phyloP scores from a whole-genome alignment of 2,888 invertebrate species.

The Bugulina stolonifera region DNA sequence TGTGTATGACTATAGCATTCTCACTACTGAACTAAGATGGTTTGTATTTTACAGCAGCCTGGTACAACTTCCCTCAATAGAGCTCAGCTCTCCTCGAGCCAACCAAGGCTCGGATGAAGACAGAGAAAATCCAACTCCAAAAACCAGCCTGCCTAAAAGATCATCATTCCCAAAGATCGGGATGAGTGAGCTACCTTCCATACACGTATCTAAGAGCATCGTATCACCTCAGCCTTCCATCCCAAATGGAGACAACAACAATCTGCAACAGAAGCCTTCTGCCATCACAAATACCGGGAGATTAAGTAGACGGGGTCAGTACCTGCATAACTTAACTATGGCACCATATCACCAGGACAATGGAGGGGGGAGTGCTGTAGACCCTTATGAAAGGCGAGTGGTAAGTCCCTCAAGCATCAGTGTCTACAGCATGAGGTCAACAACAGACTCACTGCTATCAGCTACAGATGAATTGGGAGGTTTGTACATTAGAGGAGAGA shows the following conservation, averaged over 20 bases:
- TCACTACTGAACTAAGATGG: too few relatives aligned
- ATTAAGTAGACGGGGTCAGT: conserved; percentile 12
- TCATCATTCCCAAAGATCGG: neutral
- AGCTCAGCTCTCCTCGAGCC: neutral
- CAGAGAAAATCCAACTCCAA: neutral
- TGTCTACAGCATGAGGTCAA: neutral
- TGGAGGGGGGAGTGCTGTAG: neutral
- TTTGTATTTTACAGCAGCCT: conserved; percentile 10
- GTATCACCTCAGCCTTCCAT: neutral
- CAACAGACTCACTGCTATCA: neutral
- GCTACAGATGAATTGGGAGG: neutral
- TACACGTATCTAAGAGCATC: neutral
- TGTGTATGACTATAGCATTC: too few relatives aligned
- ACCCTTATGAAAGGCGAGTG: neutral
- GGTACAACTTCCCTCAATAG: neutral
- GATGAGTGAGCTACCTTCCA: conserved; percentile 20
- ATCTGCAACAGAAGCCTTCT: neutral
- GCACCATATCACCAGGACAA: neutral
- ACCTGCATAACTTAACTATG: neutral
- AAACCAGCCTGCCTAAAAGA: neutral
- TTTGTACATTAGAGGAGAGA: neutral
- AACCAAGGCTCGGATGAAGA: neutral
- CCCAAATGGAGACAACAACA: neutral
- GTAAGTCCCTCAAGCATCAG: neutral
- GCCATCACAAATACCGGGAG: neutral